phyloP scores from a whole-genome alignment of 2,888 invertebrate genomes.

The Chalcosyrphus nemorum region DNA sequence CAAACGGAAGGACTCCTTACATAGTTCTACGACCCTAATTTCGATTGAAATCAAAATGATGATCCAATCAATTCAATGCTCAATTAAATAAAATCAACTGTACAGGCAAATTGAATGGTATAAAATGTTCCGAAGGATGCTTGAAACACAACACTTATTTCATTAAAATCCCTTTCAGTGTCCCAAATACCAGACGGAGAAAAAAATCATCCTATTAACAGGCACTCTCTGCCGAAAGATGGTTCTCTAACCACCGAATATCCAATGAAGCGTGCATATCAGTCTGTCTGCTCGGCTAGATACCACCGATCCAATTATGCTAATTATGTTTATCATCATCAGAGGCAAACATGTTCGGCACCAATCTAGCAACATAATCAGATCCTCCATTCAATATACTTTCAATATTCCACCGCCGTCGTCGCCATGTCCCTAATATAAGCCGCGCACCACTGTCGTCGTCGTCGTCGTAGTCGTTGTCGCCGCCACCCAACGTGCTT shows the following conservation, averaged over 20 bases:
- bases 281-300: constrained; percentile 31
- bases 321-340: constrained; percentile 53
- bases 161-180: constrained; percentile 7
- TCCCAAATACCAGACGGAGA: neutral
- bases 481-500: constrained; percentile 24
- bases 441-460: neutral
- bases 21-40: too few species aligned
- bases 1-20: too few species aligned
- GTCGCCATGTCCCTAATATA: too few species aligned
- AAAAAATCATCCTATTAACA: constrained; percentile 4
- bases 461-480: too few species aligned
- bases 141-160: neutral
- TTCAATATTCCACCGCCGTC: constrained; percentile 17
- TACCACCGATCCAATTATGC: constrained; percentile 51
- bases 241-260: neutral
- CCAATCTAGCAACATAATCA: constrained; percentile 48
- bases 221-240: neutral
- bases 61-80: neutral
- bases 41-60: too few species aligned
- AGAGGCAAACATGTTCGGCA: constrained; percentile 25
- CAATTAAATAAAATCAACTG: neutral
- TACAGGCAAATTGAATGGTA: neutral
- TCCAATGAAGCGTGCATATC: constrained; percentile 25
- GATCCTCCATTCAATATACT: constrained; percentile 36
- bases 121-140: neutral